Conservation (phyloP, 2,113 vertebrate genomes). For the Nanorana parkeri region DNA sequence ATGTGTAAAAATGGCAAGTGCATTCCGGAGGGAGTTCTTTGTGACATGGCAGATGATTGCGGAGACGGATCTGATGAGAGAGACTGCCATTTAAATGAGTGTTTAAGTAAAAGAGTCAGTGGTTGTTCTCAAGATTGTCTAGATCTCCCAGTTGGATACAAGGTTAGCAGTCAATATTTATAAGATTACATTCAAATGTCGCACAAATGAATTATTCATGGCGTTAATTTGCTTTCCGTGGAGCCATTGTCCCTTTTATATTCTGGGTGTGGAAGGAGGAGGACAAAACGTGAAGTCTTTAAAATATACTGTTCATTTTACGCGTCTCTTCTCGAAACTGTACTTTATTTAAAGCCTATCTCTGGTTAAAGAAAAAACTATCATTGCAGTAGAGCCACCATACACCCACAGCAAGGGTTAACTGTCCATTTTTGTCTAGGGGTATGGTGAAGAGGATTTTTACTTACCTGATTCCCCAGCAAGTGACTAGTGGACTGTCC, state of each 20-base stretch:
- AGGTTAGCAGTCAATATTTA: slow-evolving; percentile 76
- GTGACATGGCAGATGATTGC: slow-evolving; percentile 89
- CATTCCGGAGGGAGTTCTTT: slow-evolving; percentile 82
- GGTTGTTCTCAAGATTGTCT: slow-evolving; percentile 97
- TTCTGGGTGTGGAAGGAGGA: background rate
- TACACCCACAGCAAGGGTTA: no score
- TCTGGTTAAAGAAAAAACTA: no score
- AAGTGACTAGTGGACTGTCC: no score
- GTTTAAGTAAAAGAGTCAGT: slow-evolving; percentile 91
- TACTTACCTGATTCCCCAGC: no score
- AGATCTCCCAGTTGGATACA: slow-evolving; percentile 91
- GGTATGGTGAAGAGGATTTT: no score
- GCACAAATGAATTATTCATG: slow-evolving; percentile 49
- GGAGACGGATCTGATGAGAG: slow-evolving; percentile 92
- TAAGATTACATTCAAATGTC: slow-evolving; percentile 16
- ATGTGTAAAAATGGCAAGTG: slow-evolving; percentile 97
- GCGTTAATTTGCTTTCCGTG: slow-evolving; percentile 31
- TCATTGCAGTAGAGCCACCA: no score
- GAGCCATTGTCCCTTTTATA: background rate
- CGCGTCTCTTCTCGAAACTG: background rate
- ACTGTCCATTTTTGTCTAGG: no score
- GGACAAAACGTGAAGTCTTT: background rate
- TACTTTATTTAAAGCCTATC: background rate
- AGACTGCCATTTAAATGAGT: slow-evolving; percentile 94
- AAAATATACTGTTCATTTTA: background rate